Conservation (phyloP, 2,797 vertebrate genomes). For the Protosalanx chinensis region DNA sequence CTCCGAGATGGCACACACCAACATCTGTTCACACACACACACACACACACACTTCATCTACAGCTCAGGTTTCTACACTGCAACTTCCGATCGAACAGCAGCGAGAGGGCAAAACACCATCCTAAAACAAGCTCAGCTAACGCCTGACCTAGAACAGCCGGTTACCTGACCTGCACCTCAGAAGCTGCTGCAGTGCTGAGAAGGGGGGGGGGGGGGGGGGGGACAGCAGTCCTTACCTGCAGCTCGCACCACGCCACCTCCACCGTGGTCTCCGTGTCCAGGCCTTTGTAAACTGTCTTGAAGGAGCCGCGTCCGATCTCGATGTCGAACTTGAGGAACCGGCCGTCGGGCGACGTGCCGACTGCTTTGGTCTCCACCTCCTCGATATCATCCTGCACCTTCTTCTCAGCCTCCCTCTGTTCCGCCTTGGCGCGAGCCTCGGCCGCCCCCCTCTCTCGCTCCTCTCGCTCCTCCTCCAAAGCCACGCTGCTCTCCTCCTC, state of each 20-base stretch:
- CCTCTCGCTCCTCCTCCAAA: constrained; percentile 41
- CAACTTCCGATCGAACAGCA: background rate
- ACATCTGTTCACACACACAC: background rate
- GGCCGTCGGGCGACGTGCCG: constrained; percentile 90
- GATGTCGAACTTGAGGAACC: constrained; percentile 98
- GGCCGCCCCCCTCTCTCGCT: constrained; percentile 39
- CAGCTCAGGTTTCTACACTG: background rate
- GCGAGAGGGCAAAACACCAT: too few species aligned
- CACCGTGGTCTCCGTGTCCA: constrained; percentile 97
- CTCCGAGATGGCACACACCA: background rate
- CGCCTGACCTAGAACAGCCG: background rate
- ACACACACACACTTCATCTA: background rate
- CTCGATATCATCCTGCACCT: constrained; percentile 83
- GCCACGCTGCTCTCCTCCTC: constrained; percentile 34
- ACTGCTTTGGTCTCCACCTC: constrained; percentile 97
- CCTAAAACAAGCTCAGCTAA: background rate
- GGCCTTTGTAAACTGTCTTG: constrained; percentile 97
- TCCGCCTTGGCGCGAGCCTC: constrained; percentile 75
- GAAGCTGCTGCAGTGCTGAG: too few species aligned
- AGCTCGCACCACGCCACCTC: constrained; percentile 99
- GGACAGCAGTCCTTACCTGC: constrained; percentile 78
- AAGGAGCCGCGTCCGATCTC: constrained; percentile 97
- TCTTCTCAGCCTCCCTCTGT: constrained; percentile 72
- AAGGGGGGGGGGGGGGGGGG: too few species aligned
- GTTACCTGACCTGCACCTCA: background rate